A percentile compares a stretch with the other conserved stretches of the same genome.
phyloP scores from a whole-genome alignment of 2,888 invertebrate genomes.

The Griposia aprilina region DNA sequence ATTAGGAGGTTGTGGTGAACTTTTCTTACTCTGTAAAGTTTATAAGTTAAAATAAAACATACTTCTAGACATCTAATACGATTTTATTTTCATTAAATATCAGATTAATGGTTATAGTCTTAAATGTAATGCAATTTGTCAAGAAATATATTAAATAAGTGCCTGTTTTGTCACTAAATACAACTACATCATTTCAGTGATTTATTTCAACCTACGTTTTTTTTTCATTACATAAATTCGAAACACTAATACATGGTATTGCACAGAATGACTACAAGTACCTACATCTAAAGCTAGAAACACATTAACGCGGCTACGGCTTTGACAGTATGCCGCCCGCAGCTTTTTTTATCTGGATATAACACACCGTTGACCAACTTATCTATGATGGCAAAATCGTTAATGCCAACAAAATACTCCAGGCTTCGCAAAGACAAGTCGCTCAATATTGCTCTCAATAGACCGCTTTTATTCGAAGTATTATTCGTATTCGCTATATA shows the following conservation, averaged over 20 bases:
- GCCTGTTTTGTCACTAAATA: slow-evolving; percentile 53
- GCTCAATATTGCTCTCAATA: not conserved
- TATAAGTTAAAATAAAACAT: slow-evolving; percentile 42
- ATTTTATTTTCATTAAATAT: slow-evolving; percentile 64
- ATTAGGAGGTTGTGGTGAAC: slow-evolving; percentile 13
- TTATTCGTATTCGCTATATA: not conserved
- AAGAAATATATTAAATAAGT: slow-evolving; percentile 62
- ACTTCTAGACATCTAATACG: slow-evolving; percentile 53
- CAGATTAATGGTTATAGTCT: slow-evolving; percentile 53
- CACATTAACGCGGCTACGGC: slow-evolving; percentile 23
- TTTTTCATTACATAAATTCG: slow-evolving; percentile 30
- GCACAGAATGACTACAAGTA: slow-evolving; percentile 54
- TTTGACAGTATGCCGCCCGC: slow-evolving; percentile 49
- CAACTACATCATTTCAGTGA: slow-evolving; percentile 34
- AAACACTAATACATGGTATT: slow-evolving; percentile 47
- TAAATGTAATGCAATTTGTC: slow-evolving; percentile 60
- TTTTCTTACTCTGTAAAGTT: slow-evolving; percentile 22
- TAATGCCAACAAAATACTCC: not conserved
- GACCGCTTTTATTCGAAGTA: not conserved
- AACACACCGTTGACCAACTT: not conserved
- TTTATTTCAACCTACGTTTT: slow-evolving; percentile 39
- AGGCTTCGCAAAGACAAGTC: not conserved
- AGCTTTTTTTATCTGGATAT: slow-evolving; percentile 30
- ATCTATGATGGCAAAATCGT: not conserved
- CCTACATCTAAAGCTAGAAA: slow-evolving; percentile 22